Evolutionary conservation across 92 coral and sea anemone genomes (phyloP), one percentile per base, ranked within the genome.

Genomic region (Porites cylindrica): DNA sequence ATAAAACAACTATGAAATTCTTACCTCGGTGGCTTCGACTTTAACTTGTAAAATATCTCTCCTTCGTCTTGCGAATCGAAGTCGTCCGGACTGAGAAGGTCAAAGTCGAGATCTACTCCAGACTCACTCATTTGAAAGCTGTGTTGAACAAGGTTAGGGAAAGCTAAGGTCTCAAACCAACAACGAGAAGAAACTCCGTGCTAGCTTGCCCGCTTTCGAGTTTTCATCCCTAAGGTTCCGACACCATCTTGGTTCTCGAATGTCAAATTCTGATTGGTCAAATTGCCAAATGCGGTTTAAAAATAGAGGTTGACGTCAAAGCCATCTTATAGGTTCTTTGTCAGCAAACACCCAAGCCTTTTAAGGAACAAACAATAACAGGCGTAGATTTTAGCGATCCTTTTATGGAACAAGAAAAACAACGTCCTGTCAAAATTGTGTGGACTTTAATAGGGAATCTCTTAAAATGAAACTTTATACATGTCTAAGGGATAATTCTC

Each of bases 81-180:
- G 70, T 88, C 96, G 81, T 93, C 92, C 70, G 86, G 89, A 91
- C 92, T 86, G 29, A 93, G 93, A 88, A 93, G 93, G 91, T 97
- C 99, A 88, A 95, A 97, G 78, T 89, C 99, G 92, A 97, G 98
- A 92, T 97, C 99, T 59, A 97, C 90, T 86, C 99, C 99, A 85
- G 99, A 97, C 82, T 97, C 99, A 93, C 89, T 91, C 99, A 97
- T 97, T 94, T 92, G 99, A 88, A 88, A 83, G 91, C 94, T 93
- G 93, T 95, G 62, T 82, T 59, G 72, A 76, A 74, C 11, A 88
- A 66, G 78, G 53, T 43, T 47, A 66, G 65, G 66, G 72, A 58
- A 72, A 78, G 83, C 86, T 64, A 63, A 67, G 73, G 87, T 61
- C 51, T 62, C 32, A 43, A 9, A 52, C 72, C 87, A 6, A 74